A percentile compares a stretch with the other conserved stretches of the same genome.
These are phyloP conservation scores for Trinorchestia longiramus DNA, from an alignment of 1,140 invertebrate genomes.

Conservation along the genomic window DNA sequence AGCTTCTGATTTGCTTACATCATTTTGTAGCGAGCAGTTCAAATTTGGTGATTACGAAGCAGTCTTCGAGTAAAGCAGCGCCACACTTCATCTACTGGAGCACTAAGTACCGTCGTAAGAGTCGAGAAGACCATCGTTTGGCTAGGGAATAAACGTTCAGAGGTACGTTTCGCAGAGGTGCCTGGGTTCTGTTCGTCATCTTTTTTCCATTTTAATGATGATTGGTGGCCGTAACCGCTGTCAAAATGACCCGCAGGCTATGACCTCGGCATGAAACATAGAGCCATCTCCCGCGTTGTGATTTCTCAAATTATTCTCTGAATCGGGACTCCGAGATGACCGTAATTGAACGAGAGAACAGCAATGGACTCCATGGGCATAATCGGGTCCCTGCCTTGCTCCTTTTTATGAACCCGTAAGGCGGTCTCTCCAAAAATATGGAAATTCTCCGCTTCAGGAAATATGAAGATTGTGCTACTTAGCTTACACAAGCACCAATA, in stretches of 20 bases:
- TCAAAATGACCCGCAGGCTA: constrained; percentile 53
- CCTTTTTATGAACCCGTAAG: background rate
- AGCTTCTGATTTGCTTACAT: background rate
- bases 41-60: background rate
- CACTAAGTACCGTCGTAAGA: constrained; percentile 17
- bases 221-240: constrained; percentile 50
- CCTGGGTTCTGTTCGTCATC: constrained; percentile 31
- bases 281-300: constrained; percentile 47
- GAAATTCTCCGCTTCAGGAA: background rate
- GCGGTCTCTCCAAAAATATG: background rate
- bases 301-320: constrained; percentile 54
- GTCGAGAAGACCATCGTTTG: constrained; percentile 16
- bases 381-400: background rate
- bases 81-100: background rate
- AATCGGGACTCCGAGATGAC: constrained; percentile 28
- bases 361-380: constrained; percentile 34
- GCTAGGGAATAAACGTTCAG: constrained; percentile 18
- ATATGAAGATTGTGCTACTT: background rate
- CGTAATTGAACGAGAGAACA: constrained; percentile 40
- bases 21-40: background rate
- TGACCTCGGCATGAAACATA: constrained; percentile 54
- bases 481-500: background rate
- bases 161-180: background rate
- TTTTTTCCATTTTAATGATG: constrained; percentile 46
- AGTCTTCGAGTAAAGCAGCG: background rate